Base-by-base conservation (phyloP, 2,113 vertebrate species). In the Otocyon megalotis region DNA sequence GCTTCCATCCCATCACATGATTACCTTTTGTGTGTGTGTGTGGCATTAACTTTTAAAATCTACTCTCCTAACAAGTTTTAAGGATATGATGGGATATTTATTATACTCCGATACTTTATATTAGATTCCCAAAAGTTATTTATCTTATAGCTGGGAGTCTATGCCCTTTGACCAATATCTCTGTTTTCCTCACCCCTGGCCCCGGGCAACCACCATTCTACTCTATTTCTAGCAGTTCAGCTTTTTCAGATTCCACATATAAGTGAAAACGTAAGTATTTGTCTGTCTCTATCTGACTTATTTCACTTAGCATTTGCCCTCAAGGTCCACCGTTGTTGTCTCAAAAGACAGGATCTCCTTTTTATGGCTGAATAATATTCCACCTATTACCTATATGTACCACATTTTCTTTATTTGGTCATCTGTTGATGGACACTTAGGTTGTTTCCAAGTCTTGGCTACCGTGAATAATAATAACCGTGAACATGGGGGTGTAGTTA, bases 41-140 rank as follows among this genome's bases (percentile, higher is more conserved):
- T 93, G 74, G 19, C 60, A 5, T 71, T 69, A 62, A 76, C 43
- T 93, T 93, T 76, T 76, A 85, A 85, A 93, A 85, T 48, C 63
- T n/a, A 32, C 35, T 32, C n/a, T 60, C 56, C 37, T 53, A 56
- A 80, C 32, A 69, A 65, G 72, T 77, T 77, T 77, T 35, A n/a
- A 56, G n/a, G 37, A 28, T 17, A 54, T 65, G 43, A 43, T 32
- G 56, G 4, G 62, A 26, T 83, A 83, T 62, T 93, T 63, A 53
- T 37, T 37, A 93, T 76, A 76, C 9, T 76, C 32, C 53, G 5
- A 60, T 63, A 65, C 5, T 65, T 8, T 76, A 1, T 85, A 35
- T 65, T 77, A 77, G n/a, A 86, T 43, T 30, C n/a, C 20, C 58
- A 86, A 50, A 77, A 86, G 24, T 63, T 69, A 58, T 54, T 91